Evolutionary conservation across 2,797 vertebrate species (phyloP).

Genomic region (Ataeniobius toweri): DNA sequence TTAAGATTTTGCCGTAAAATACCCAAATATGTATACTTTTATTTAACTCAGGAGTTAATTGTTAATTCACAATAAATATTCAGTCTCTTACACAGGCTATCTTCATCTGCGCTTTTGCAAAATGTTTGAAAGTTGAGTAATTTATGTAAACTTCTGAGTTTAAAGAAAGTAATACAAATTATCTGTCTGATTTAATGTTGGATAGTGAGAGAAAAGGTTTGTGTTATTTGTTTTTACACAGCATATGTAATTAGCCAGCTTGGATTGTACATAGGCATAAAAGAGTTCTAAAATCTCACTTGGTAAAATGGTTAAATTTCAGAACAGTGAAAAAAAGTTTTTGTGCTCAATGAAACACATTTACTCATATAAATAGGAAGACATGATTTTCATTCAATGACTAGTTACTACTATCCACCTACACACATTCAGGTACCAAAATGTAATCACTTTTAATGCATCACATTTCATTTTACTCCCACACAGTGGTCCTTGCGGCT

Average conservation of each 20-base stretch:
- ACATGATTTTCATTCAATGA: constrained; percentile 41
- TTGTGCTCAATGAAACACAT: constrained; percentile 29
- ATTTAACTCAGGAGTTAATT: too few species aligned
- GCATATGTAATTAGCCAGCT: background rate
- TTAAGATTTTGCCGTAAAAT: too few species aligned
- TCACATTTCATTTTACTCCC: constrained; percentile 43
- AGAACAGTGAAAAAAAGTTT: background rate
- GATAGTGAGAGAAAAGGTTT: background rate
- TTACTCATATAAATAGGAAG: constrained; percentile 33
- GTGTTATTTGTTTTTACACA: background rate
- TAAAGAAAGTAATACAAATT: background rate
- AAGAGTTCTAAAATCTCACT: background rate
- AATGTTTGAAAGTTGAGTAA: background rate
- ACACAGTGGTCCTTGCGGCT: constrained; percentile 24
- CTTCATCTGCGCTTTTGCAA: background rate
- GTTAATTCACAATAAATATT: too few species aligned
- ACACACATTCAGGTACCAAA: constrained; percentile 25
- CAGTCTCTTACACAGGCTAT: background rate
- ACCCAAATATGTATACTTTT: too few species aligned
- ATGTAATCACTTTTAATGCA: constrained; percentile 6
- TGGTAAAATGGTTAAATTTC: background rate
- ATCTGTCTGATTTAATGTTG: background rate
- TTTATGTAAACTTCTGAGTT: background rate
- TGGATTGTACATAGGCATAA: background rate
- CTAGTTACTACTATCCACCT: constrained; percentile 31